A percentile compares a stretch with the other conserved stretches of the same genome.
These are phyloP conservation scores for Acrocephalus arundinaceus DNA, from an alignment of 2,113 vertebrate species.

Conservation along the genomic window DNA sequence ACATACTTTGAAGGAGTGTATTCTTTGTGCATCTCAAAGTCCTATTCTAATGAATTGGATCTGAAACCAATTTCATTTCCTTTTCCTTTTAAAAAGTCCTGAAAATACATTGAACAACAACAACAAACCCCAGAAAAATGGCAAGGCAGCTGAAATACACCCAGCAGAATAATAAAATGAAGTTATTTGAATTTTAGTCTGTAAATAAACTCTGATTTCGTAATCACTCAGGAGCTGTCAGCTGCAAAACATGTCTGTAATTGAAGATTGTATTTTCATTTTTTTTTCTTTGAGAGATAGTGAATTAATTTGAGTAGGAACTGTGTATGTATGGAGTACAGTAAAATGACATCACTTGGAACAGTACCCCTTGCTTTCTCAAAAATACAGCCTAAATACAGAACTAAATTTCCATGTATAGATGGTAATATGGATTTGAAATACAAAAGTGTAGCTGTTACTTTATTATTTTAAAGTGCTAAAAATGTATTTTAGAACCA, in stretches of 20 bases:
- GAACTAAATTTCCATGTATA: neutral
- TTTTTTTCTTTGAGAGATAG: neutral
- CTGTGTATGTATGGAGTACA: neutral
- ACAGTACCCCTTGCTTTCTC: neutral
- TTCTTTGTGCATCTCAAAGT: neutral
- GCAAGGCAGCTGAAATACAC: neutral
- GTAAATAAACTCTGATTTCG: neutral
- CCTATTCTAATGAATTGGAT: neutral
- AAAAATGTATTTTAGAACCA: neutral
- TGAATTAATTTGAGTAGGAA: neutral
- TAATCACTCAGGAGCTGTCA: neutral
- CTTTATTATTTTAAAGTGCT: neutral
- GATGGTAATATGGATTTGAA: neutral
- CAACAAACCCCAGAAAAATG: neutral
- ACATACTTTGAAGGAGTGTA: neutral
- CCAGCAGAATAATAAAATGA: neutral
- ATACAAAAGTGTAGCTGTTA: neutral
- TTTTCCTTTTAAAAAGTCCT: slow-evolving; percentile 1
- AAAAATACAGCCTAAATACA: neutral
- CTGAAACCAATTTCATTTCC: neutral
- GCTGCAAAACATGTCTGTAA: slow-evolving; percentile 1
- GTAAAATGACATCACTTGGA: neutral
- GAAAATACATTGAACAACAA: neutral
- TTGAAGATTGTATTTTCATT: neutral
- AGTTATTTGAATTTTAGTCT: slow-evolving; percentile 7